These are phyloP conservation scores for Channa argus DNA, from an alignment of 2,113 vertebrate species.

Conservation along the genomic window DNA sequence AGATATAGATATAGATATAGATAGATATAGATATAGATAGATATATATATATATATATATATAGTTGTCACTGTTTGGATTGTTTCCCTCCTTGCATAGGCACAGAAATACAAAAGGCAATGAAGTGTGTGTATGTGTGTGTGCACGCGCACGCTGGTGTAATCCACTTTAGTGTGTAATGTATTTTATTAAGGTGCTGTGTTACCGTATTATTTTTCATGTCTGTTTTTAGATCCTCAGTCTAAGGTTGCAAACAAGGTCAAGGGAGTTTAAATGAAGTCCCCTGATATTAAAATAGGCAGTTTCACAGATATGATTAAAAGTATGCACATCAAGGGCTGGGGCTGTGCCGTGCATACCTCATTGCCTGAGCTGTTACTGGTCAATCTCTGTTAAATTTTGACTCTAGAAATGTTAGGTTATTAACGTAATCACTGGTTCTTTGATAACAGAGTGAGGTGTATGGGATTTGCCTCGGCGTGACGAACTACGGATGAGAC, in stretches of 20 bases:
- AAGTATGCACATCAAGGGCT: not conserved
- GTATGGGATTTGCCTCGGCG: too few relatives aligned
- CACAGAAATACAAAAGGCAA: not conserved
- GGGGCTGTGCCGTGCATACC: not conserved
- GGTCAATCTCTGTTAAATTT: not conserved
- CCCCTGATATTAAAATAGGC: conserved; percentile 14
- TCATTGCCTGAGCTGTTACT: not conserved
- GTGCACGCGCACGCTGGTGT: not conserved
- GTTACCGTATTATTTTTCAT: conserved; percentile 40
- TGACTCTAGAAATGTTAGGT: not conserved
- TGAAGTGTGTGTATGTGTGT: conserved; percentile 10
- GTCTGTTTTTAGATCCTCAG: conserved; percentile 45
- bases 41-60: too few relatives aligned
- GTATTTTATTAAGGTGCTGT: conserved; percentile 7
- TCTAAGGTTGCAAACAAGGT: conserved; percentile 48
- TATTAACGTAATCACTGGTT: too few relatives aligned
- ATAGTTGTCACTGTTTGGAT: too few relatives aligned
- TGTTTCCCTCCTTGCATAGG: too few relatives aligned
- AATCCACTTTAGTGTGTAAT: not conserved
- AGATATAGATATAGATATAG: too few relatives aligned
- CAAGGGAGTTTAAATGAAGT: not conserved
- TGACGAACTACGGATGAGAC: too few relatives aligned
- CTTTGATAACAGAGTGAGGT: too few relatives aligned
- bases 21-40: too few relatives aligned
- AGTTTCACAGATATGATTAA: not conserved